Conservation (phyloP, 2,888 invertebrate species). For the Drosophila prostipennis region DNA sequence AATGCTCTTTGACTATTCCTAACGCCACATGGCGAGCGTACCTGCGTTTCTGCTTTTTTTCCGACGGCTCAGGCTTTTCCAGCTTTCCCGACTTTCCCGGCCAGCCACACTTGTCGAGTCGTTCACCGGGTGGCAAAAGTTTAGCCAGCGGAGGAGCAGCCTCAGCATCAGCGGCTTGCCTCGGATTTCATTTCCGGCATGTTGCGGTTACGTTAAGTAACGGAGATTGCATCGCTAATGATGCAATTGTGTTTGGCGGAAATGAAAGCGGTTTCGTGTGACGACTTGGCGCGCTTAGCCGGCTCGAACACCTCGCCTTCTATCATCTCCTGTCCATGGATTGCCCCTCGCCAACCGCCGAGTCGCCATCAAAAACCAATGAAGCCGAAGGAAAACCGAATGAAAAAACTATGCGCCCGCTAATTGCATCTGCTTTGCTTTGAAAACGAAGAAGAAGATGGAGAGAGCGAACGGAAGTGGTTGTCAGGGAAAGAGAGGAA, state of each 20-base stretch:
- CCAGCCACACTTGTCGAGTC: slow-evolving; percentile 69
- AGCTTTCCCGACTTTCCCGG: slow-evolving; percentile 9
- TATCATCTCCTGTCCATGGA: slow-evolving; percentile 13
- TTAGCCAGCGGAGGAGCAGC: slow-evolving; percentile 63
- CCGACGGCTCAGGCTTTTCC: neutral
- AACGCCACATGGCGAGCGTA: slow-evolving; percentile 49
- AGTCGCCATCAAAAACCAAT: slow-evolving; percentile 42
- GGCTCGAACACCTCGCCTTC: slow-evolving; percentile 19
- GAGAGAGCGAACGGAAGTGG: slow-evolving; percentile 14
- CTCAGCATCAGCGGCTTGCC: slow-evolving; percentile 57
- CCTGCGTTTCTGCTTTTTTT: neutral
- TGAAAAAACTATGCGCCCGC: slow-evolving; percentile 42
- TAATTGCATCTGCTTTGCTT: slow-evolving; percentile 54
- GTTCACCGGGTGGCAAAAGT: slow-evolving; percentile 70
- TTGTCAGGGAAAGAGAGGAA: neutral
- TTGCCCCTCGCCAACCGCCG: neutral
- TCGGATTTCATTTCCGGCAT: slow-evolving; percentile 80
- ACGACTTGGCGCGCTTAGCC: slow-evolving; percentile 54
- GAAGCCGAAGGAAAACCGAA: slow-evolving; percentile 46
- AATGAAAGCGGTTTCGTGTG: slow-evolving; percentile 78
- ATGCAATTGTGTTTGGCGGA: slow-evolving; percentile 79
- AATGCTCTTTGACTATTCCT: slow-evolving; percentile 47
- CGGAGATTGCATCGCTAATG: slow-evolving; percentile 80
- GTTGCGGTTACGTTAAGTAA: slow-evolving; percentile 80
- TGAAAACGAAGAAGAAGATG: neutral